Evolutionary conservation across 2,113 vertebrate genomes (phyloP).

Genomic region (Pterocles gutturalis): DNA sequence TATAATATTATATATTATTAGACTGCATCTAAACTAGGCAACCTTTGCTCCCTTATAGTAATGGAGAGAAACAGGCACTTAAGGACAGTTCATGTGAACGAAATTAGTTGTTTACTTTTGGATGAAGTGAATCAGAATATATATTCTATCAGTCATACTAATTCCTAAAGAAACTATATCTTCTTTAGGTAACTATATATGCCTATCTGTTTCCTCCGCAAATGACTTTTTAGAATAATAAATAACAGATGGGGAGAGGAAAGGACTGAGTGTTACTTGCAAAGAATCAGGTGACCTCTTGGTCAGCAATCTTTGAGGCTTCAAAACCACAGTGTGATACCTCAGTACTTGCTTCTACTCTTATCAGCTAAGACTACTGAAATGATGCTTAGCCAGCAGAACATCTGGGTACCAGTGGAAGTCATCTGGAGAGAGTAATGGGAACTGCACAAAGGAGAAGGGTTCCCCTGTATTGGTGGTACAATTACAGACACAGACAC

Average conservation of each 20-base stretch:
- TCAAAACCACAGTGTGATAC: neutral
- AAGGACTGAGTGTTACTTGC: neutral
- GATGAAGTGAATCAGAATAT: neutral
- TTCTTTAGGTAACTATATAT: neutral
- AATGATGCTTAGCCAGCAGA: neutral
- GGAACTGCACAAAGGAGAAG: neutral
- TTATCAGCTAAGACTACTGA: neutral
- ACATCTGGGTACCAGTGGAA: neutral
- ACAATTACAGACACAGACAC: neutral
- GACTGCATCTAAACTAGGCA: neutral
- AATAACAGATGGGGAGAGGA: neutral
- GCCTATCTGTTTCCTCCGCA: neutral
- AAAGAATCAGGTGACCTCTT: neutral
- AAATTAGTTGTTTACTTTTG: neutral
- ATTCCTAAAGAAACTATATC: neutral
- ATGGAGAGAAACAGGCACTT: neutral
- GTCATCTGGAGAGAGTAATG: neutral
- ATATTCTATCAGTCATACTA: neutral
- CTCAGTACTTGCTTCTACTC: neutral
- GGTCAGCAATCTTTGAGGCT: neutral
- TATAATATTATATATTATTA: too few relatives aligned
- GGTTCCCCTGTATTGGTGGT: neutral
- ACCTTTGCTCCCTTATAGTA: neutral
- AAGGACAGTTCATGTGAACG: neutral
- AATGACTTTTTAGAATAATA: neutral